Conservation (phyloP, 2,113 vertebrate genomes). For the Stictonetta naevosa region DNA sequence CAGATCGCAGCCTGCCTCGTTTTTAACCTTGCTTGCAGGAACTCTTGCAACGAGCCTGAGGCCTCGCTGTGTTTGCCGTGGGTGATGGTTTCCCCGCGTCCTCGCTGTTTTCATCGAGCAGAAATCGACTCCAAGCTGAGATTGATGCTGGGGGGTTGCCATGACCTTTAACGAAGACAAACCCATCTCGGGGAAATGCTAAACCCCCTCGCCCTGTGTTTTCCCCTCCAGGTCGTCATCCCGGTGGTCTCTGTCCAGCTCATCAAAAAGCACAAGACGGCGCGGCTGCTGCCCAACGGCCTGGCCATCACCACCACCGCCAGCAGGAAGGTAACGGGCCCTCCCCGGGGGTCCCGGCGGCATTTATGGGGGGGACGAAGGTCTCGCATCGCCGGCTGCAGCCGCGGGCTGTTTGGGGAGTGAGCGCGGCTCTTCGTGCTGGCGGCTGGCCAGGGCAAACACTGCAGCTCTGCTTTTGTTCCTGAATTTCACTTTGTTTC, state of each 20-base stretch:
- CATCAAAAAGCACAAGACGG: slow-evolving; percentile 96
- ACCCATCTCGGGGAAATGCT: neutral
- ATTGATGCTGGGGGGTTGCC: fast-evolving
- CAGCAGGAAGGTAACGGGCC: slow-evolving; percentile 86
- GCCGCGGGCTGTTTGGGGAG: fast-evolving
- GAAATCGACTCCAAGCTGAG: fast-evolving
- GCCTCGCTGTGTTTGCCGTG: neutral
- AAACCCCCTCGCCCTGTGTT: fast-evolving
- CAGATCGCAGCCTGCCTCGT: neutral
- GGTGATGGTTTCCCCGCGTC: fast-evolving
- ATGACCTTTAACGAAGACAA: neutral
- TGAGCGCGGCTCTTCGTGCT: fast-evolving
- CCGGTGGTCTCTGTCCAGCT: slow-evolving; percentile 89
- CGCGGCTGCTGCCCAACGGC: slow-evolving; percentile 92
- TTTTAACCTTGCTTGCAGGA: neutral
- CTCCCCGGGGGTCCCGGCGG: neutral
- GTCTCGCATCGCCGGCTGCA: fast-evolving
- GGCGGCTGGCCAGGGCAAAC: slow-evolving; percentile 1
- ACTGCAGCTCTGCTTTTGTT: neutral
- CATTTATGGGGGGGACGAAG: neutral
- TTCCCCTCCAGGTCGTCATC: slow-evolving; percentile 84
- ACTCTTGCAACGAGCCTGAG: fast-evolving
- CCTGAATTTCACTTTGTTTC: slow-evolving; percentile 30
- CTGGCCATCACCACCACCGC: slow-evolving; percentile 92
- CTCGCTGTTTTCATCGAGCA: neutral